Base-by-base conservation (phyloP, 35 echinoderm and acorn worm genomes). In the Apostichopus japonicus region DNA sequence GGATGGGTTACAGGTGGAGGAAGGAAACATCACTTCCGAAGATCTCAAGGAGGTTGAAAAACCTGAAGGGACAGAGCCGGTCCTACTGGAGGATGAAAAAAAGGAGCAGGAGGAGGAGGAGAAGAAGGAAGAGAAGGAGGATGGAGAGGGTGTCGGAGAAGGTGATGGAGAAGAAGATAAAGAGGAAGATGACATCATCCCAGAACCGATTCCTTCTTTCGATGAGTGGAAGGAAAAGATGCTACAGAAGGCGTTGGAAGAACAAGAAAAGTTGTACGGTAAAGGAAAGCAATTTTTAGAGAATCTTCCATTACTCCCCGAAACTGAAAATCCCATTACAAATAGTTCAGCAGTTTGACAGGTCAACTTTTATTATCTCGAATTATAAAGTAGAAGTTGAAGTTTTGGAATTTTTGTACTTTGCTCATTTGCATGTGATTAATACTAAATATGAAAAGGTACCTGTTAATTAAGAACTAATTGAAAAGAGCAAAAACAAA, bases 141-240 rank as follows among this genome's bases (percentile, higher is more conserved):
- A 59, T 7, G 19, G 8, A 17, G 61, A 27, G 5, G 65, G 11
- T 23, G 77, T 58, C 0, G 19, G 8, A 17, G 61, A 27, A 53
- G 65, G 11, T 23, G 86, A 89, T 8, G 56, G 58, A 53, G 75
- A 57, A 24, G 79, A 83, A n/a, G 63, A 11, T 56, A 19, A 91
- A 57, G 76, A 77, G 16, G 79, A 67, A 44, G 62, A 80, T 14
- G 54, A 1, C 21, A 16, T 51, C 14, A 72, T 59, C 21, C 24
- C 5, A 23, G 95, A 96, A 19, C 55, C 91, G 19, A 96, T 96
- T 79, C 95, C 93, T 27, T 94, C 95, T 5, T 96, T 94, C 90
- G 93, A 96, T 87, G 95, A 96, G 53, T 94, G 95, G 95, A 94
- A 94, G 70, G 75, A 92, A 65, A 92, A 96, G 61, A 90, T 94